phyloP scores from a whole-genome alignment of 2,888 invertebrate genomes.

The Entomobrya multifasciata region DNA sequence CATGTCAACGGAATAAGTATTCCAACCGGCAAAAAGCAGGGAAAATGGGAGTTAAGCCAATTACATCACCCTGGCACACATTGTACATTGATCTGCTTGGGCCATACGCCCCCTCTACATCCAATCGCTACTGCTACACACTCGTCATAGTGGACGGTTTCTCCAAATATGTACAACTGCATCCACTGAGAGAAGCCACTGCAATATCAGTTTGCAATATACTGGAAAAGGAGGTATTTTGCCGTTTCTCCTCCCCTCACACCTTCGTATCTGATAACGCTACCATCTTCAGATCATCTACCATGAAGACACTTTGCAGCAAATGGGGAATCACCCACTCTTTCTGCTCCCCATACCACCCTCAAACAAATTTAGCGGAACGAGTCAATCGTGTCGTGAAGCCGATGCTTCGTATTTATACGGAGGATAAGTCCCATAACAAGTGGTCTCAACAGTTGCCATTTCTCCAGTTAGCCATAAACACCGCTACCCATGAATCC shows the following conservation, averaged over 20 bases:
- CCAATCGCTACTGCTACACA: constrained; percentile 37
- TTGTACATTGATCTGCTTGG: constrained; percentile 68
- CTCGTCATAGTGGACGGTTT: constrained; percentile 70
- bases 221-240: constrained; percentile 64
- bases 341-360: constrained; percentile 69
- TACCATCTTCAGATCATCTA: constrained; percentile 50
- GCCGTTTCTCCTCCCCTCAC: constrained; percentile 49
- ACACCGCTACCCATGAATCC: constrained; percentile 50
- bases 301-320: constrained; percentile 42
- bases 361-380: constrained; percentile 76
- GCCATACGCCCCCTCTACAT: constrained; percentile 33
- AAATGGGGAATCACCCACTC: constrained; percentile 45
- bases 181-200: constrained; percentile 58
- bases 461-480: constrained; percentile 54
- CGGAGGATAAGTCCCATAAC: neutral
- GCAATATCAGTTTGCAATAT: constrained; percentile 29
- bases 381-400: constrained; percentile 63
- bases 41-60: constrained; percentile 27
- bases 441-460: neutral
- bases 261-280: constrained; percentile 72
- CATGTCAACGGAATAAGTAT: constrained; percentile 57
- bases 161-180: constrained; percentile 68
- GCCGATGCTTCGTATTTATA: constrained; percentile 53
- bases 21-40: constrained; percentile 39
- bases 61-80: constrained; percentile 45